These are phyloP conservation scores for Mercenaria mercenaria DNA, from an alignment of 1,140 invertebrate genomes.

Conservation along the genomic window DNA sequence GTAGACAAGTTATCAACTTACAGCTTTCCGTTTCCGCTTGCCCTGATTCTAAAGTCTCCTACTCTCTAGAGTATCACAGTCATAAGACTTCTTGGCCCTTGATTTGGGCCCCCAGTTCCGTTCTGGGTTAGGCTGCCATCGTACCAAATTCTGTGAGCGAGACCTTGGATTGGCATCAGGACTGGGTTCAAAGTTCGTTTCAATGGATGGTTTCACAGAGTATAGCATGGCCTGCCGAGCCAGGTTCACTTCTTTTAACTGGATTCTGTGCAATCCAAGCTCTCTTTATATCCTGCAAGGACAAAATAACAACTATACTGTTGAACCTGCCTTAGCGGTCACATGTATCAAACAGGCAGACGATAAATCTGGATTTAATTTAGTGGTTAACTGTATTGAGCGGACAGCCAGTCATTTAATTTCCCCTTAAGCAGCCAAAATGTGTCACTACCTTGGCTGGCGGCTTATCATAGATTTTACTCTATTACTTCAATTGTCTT, in stretches of 20 bases:
- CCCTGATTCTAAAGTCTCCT: conserved; percentile 72
- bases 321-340: too few species aligned
- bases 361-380: too few species aligned
- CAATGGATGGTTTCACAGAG: conserved; percentile 77
- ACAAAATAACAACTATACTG: too few species aligned
- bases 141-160: conserved; percentile 89
- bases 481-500: too few species aligned
- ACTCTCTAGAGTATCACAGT: conserved; percentile 65
- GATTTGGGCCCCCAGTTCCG: conserved; percentile 96
- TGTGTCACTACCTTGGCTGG: too few species aligned
- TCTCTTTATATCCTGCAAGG: conserved; percentile 91
- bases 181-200: conserved; percentile 90
- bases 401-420: too few species aligned
- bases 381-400: too few species aligned
- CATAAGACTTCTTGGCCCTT: conserved; percentile 83
- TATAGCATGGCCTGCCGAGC: conserved; percentile 75
- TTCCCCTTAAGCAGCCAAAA: too few species aligned
- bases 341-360: too few species aligned
- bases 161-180: conserved; percentile 93
- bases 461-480: too few species aligned
- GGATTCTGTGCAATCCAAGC: conserved; percentile 92
- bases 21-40: conserved; percentile 69
- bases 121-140: conserved; percentile 95
- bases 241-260: conserved; percentile 78
- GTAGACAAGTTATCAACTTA: too few species aligned